These are phyloP conservation scores for Ptilodon capucinus DNA, from an alignment of 2,888 invertebrate genomes.

Conservation along the genomic window DNA sequence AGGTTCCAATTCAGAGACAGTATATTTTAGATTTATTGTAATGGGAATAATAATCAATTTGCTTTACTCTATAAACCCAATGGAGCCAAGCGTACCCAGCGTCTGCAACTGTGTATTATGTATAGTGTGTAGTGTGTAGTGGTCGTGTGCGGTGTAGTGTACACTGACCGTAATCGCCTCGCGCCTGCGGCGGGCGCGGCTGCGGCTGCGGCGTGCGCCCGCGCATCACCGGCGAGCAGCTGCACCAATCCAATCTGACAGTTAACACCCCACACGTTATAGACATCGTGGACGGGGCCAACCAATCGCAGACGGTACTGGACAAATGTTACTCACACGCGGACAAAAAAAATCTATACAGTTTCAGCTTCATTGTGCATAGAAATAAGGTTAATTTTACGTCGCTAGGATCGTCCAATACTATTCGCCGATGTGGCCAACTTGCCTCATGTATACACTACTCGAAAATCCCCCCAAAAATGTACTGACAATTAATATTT, in stretches of 20 bases:
- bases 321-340: background rate
- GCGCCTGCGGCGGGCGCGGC: slow-evolving; percentile 84
- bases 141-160: slow-evolving; percentile 15
- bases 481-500: no score
- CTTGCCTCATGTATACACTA: background rate
- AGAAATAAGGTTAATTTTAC: background rate
- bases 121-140: slow-evolving; percentile 9
- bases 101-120: slow-evolving; percentile 15
- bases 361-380: background rate
- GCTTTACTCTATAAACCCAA: no score
- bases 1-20: background rate
- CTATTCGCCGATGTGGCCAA: background rate
- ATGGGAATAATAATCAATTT: background rate
- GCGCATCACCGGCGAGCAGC: slow-evolving; percentile 88
- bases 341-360: background rate
- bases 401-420: background rate
- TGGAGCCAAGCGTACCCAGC: slow-evolving; percentile 18
- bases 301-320: background rate
- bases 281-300: slow-evolving; percentile 30
- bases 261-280: slow-evolving; percentile 66
- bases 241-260: slow-evolving; percentile 79
- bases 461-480: background rate
- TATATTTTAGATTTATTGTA: background rate
- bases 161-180: slow-evolving; percentile 95
- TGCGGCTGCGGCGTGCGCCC: slow-evolving; percentile 81